Evolutionary conservation across 1,140 invertebrate species (phyloP).

Genomic region (Linepithema humile): DNA sequence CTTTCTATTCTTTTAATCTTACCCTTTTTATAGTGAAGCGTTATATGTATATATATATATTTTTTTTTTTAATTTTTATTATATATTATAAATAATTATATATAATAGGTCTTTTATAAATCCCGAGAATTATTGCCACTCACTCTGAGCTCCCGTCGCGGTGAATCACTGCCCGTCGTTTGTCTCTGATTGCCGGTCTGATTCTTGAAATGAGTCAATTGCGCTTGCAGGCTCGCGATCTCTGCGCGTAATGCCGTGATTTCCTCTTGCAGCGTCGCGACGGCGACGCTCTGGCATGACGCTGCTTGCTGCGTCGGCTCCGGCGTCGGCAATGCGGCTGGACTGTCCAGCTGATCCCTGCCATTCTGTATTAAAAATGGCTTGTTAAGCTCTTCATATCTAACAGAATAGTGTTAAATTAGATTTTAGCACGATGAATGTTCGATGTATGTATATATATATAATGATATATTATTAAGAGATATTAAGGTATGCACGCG

Average conservation of each 20-base stretch:
- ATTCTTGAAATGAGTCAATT: constrained; percentile 80
- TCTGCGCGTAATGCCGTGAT: constrained; percentile 84
- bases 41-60: background rate
- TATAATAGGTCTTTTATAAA: background rate
- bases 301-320: constrained; percentile 82
- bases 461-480: no score
- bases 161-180: constrained; percentile 72
- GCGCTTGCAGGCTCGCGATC: constrained; percentile 84
- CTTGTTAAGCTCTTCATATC: no score
- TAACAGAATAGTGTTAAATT: no score
- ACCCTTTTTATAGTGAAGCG: no score
- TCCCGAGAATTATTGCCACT: background rate
- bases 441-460: no score
- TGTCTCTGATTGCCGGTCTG: constrained; percentile 69
- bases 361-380: constrained; percentile 66
- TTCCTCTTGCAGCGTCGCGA: constrained; percentile 84
- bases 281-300: constrained; percentile 75
- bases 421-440: no score
- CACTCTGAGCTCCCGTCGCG: constrained; percentile 72
- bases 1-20: background rate
- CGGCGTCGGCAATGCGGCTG: constrained; percentile 80
- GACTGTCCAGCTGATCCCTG: constrained; percentile 74
- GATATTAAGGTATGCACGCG: no score
- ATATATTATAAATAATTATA: background rate
- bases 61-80: constrained; percentile 4